A percentile compares a stretch with the other conserved stretches of the same genome.
Conservation (phyloP, 2,797 vertebrate genomes). For the Pyrocephalus nanus region DNA sequence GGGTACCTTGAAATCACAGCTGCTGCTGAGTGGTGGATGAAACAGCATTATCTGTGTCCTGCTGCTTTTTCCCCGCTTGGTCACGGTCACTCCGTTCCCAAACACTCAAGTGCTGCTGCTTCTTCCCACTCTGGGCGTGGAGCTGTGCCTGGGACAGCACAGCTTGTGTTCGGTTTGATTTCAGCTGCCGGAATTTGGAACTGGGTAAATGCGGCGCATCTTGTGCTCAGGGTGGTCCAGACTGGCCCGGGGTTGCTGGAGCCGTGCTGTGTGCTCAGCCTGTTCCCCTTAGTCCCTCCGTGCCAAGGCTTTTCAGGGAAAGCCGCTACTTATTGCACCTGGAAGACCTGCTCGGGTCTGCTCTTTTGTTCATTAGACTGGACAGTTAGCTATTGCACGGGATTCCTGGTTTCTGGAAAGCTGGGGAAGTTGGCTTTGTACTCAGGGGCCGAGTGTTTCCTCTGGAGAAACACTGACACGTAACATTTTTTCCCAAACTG, state of each 20-base stretch:
- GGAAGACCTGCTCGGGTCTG: background rate
- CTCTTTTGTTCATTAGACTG: fast-evolving
- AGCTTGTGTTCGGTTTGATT: background rate
- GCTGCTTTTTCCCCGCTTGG: background rate
- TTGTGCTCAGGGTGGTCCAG: background rate
- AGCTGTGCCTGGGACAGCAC: background rate
- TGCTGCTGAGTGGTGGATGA: background rate
- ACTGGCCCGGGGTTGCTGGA: conserved; percentile 1
- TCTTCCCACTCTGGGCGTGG: background rate
- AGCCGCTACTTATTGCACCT: background rate
- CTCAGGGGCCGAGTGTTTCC: background rate
- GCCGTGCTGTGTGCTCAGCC: background rate
- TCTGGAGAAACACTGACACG: background rate
- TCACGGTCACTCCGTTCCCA: background rate
- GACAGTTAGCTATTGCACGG: background rate
- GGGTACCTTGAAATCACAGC: background rate
- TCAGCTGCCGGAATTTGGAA: background rate
- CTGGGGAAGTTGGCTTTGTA: background rate
- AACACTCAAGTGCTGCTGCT: background rate
- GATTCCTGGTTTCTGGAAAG: background rate
- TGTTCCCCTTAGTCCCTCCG: background rate
- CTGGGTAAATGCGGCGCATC: fast-evolving
- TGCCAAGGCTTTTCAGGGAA: background rate
- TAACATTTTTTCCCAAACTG: fast-evolving
- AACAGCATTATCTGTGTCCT: background rate